phyloP scores from a whole-genome alignment of 2,797 vertebrate species.

The Coendou prehensilis region DNA sequence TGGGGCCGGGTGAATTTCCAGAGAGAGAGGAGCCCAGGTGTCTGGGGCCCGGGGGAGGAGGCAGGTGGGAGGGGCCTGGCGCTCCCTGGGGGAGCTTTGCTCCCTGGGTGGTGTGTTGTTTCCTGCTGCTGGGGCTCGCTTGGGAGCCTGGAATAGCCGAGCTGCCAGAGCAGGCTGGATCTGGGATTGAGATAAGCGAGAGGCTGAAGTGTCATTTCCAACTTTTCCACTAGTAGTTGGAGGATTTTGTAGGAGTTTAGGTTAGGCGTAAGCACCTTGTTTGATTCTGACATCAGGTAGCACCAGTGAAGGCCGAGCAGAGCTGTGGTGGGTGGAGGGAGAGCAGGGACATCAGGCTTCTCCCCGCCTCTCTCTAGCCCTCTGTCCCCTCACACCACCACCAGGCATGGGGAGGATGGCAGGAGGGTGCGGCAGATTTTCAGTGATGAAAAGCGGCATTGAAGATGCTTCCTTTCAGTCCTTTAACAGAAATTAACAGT shows the following conservation, averaged over 20 bases:
- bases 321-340: neutral
- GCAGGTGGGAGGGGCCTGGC: conserved; percentile 41
- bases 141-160: conserved; percentile 20
- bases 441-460: neutral
- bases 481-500: neutral
- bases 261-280: neutral
- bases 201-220: neutral
- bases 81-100: conserved; percentile 15
- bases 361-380: neutral
- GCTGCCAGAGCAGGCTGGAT: neutral
- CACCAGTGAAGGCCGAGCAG: neutral
- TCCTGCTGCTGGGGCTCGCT: conserved; percentile 41
- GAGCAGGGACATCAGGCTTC: neutral
- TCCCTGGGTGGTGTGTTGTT: neutral
- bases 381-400: neutral
- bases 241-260: conserved; percentile 56
- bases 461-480: neutral
- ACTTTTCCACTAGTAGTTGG: neutral
- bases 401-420: neutral
- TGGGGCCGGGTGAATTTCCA: conserved; percentile 60
- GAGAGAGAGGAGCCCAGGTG: conserved; percentile 72
- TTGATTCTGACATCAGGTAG: neutral
- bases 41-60: neutral
- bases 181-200: neutral
- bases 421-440: neutral